A percentile compares a stretch with the other conserved stretches of the same genome.
Conservation (phyloP, 2,888 invertebrate species). For the Amiota minor region DNA sequence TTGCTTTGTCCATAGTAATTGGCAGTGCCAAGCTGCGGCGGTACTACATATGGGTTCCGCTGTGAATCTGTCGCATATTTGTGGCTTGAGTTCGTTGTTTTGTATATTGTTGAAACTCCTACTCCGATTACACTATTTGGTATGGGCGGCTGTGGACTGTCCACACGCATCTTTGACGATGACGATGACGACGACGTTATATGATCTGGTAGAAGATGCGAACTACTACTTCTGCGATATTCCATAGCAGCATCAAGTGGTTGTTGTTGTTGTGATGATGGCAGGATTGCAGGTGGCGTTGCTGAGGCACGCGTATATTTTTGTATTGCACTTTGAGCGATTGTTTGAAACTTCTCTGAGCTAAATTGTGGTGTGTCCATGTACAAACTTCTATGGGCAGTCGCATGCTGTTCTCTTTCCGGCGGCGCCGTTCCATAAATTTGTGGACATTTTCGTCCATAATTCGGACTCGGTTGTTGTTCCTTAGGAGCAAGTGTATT, state of each 20-base stretch:
- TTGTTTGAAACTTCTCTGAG: slow-evolving; percentile 63
- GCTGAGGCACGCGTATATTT: slow-evolving; percentile 52
- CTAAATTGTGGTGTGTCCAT: slow-evolving; percentile 67
- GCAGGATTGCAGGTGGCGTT: too few species aligned
- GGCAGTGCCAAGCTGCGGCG: not conserved
- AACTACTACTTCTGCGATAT: slow-evolving; percentile 35
- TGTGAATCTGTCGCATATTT: not conserved
- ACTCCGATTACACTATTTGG: not conserved
- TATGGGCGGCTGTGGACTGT: slow-evolving; percentile 39
- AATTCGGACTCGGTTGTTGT: slow-evolving; percentile 68
- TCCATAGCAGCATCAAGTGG: slow-evolving; percentile 42
- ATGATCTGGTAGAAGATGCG: not conserved
- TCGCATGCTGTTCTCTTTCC: slow-evolving; percentile 41
- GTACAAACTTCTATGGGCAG: slow-evolving; percentile 61
- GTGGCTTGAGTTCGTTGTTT: not conserved
- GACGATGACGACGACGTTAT: slow-evolving; percentile 16
- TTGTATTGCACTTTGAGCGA: slow-evolving; percentile 59
- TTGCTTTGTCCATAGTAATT: slow-evolving; percentile 17
- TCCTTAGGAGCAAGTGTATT: slow-evolving; percentile 58
- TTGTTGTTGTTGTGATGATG: slow-evolving; percentile 36
- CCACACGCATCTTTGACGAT: slow-evolving; percentile 22
- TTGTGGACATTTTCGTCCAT: slow-evolving; percentile 66
- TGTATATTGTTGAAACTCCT: not conserved
- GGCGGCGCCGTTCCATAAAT: slow-evolving; percentile 57
- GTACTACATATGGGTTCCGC: not conserved